These are phyloP conservation scores for Actias luna DNA, from an alignment of 2,888 invertebrate genomes.

Conservation along the genomic window DNA sequence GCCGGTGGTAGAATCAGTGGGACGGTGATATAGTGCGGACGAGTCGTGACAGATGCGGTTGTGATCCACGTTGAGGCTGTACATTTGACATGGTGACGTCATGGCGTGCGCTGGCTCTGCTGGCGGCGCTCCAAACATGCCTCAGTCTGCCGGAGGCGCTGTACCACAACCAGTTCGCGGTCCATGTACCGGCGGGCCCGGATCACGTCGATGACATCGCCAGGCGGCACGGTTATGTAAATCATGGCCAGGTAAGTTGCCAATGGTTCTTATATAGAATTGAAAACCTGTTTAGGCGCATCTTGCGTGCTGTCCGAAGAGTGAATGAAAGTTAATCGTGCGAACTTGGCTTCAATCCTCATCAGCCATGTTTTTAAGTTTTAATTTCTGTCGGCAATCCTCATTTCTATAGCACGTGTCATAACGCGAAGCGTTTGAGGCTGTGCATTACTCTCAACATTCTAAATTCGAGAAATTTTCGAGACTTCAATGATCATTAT, in stretches of 20 bases:
- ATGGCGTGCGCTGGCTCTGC: slow-evolving; percentile 70
- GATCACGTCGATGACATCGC: slow-evolving; percentile 90
- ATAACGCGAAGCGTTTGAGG: no score
- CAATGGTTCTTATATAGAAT: not conserved
- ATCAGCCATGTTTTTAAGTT: no score
- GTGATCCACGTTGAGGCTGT: slow-evolving; percentile 38
- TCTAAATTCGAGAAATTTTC: no score
- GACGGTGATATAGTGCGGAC: slow-evolving; percentile 28
- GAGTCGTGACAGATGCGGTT: slow-evolving; percentile 52
- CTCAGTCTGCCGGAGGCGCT: slow-evolving; percentile 62
- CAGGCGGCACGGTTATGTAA: slow-evolving; percentile 91
- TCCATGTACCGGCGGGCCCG: slow-evolving; percentile 87
- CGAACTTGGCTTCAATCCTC: no score
- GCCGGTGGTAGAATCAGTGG: slow-evolving; percentile 21
- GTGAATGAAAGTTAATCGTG: no score
- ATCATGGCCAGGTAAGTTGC: slow-evolving; percentile 91
- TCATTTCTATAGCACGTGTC: no score
- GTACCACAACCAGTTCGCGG: slow-evolving; percentile 92
- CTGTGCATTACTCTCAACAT: no score
- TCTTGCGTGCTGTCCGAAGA: no score
- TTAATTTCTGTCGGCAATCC: no score
- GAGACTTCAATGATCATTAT: no score
- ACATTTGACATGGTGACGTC: slow-evolving; percentile 64
- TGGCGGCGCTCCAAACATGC: slow-evolving; percentile 47
- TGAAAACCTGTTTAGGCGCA: no score